These are phyloP conservation scores for Cryptotis parvus DNA, from an alignment of 2,113 vertebrate genomes.

Conservation along the genomic window DNA sequence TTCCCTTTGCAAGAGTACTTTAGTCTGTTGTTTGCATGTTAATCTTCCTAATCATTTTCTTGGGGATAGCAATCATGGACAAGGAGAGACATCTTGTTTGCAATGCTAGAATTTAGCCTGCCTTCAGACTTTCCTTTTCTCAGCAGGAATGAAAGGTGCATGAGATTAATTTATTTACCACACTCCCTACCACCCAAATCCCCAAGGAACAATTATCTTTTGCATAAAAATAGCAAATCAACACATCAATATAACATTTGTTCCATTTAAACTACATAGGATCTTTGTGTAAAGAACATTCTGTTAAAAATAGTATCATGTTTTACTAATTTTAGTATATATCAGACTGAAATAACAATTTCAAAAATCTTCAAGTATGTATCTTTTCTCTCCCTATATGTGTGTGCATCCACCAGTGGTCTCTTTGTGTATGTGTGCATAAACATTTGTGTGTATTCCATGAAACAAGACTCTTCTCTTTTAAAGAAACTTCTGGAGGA, in stretches of 20 bases:
- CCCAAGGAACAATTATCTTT: constrained; percentile 56
- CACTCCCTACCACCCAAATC: constrained; percentile 35
- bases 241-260: constrained; percentile 1
- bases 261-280: constrained; percentile 10
- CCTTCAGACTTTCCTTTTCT: background rate
- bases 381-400: no score
- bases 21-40: constrained; percentile 46
- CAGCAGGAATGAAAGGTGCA: constrained; percentile 18
- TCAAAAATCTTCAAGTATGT: background rate
- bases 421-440: background rate
- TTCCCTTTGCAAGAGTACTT: background rate
- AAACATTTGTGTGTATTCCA: background rate
- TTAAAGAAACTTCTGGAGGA: background rate
- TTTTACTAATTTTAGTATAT: background rate
- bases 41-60: constrained; percentile 61
- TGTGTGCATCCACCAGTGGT: background rate
- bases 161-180: constrained; percentile 56
- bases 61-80: constrained; percentile 39
- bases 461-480: background rate
- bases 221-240: constrained; percentile 53
- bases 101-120: constrained; percentile 39
- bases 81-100: constrained; percentile 42
- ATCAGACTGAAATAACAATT: background rate
- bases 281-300: background rate
- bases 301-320: background rate